These are phyloP conservation scores for Chrysomallon squamiferum DNA, from an alignment of 1,140 invertebrate species.

Conservation along the genomic window DNA sequence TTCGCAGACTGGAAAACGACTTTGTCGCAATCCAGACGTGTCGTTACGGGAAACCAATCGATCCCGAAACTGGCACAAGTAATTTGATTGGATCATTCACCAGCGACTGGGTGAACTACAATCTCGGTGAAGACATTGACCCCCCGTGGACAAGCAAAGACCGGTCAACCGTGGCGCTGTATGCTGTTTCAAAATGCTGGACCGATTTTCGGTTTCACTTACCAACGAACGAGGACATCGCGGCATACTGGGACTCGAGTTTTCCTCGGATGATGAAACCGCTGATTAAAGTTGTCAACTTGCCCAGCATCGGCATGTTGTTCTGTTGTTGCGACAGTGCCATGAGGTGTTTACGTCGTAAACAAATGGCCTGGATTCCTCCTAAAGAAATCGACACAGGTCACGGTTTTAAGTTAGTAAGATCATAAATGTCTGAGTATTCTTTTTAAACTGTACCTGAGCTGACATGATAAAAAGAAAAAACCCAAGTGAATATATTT, in stretches of 20 bases:
- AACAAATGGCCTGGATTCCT: conserved; percentile 56
- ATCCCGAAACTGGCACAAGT: conserved; percentile 33
- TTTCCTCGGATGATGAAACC: conserved; percentile 52
- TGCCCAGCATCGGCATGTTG: conserved; percentile 34
- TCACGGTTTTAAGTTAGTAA: conserved; percentile 60
- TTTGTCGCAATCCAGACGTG: conserved; percentile 58
- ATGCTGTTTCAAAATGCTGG: conserved; percentile 51
- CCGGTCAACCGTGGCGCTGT: conserved; percentile 35
- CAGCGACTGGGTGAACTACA: conserved; percentile 52
- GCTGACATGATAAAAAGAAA: no score
- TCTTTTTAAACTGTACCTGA: no score
- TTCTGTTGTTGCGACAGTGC: conserved; percentile 53
- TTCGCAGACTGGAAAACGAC: conserved; percentile 23
- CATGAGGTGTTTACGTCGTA: conserved; percentile 47
- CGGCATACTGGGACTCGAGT: conserved; percentile 52
- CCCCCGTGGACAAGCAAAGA: conserved; percentile 39
- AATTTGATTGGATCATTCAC: conserved; percentile 53
- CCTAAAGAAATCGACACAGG: conserved; percentile 59
- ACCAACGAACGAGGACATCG: conserved; percentile 53
- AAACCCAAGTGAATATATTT: no score
- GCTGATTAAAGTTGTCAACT: conserved; percentile 48
- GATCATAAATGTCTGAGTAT: conserved; percentile 26
- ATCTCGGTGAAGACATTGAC: conserved; percentile 39
- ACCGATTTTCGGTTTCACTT: conserved; percentile 58
- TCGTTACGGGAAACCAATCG: conserved; percentile 22